Base-by-base conservation (phyloP, 2,888 invertebrate species). In the Dione juno region DNA sequence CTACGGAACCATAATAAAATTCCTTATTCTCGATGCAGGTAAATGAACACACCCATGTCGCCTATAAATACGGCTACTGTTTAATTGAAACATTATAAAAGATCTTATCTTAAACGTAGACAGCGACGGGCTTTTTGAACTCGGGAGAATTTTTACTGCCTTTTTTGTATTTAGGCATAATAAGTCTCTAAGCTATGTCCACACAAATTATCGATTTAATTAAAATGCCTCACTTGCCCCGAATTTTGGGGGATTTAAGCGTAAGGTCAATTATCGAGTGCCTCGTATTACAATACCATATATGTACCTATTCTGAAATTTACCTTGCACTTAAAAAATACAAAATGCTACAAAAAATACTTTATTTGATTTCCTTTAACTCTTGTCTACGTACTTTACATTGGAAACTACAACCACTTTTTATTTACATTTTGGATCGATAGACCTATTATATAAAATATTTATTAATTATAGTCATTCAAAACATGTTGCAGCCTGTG, bases 51-150 rank as follows among this genome's bases (percentile, higher is more conserved):
- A 74, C 71, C 79, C 81, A 79, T 86, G 88, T 87, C 88, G 83
- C 88, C 86, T 89, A 89, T 91, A 91, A 92, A 74, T 91, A 90
- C 86, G 84, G 91, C 92, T 92, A 90, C 92, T 90, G 92, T 88
- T 92, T 92, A 92, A 92, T 92, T 92, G 92, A 92, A 89, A 92
- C 92, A 91, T 92, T 90, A 90, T 92, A 87, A 88, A 78, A 84
- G 90, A 92, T 91, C 83, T 90, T 92, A 92, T 92, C 90, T 75
- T 66, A 84, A 88, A 88, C 88, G 88, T 84, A 84, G 85, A 63
- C 66, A n/a, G 71, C 75, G 79, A 79, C 81, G 79, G 79, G 82
- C 85, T 84, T 86, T 84, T 81, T 83, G 85, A 85, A 86, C 82
- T 81, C 80, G 78, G 54, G 52, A 35, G 70, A 67, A 73, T 74